Evolutionary conservation across 2,888 invertebrate species (phyloP).

Genomic region (Oscheius sp.): DNA sequence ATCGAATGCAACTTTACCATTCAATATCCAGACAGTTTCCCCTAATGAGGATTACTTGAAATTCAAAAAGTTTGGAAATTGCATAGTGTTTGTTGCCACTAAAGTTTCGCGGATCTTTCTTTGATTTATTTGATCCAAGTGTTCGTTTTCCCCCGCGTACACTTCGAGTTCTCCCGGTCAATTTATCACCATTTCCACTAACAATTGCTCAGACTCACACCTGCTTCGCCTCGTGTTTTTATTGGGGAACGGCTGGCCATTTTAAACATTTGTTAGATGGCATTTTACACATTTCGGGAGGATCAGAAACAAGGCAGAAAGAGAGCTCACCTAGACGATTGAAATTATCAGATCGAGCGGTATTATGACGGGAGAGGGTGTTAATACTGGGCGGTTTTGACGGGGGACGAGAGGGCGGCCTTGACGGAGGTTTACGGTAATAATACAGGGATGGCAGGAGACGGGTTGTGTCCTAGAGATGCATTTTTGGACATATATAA

Average conservation of each 20-base stretch:
- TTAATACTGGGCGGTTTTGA: constrained; percentile 52
- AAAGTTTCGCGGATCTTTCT: neutral
- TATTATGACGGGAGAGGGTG: constrained; percentile 55
- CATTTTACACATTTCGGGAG: neutral
- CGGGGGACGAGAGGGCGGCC: constrained; percentile 56
- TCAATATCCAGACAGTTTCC: no score
- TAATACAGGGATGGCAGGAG: constrained; percentile 44
- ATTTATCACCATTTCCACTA: constrained; percentile 14
- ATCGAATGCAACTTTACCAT: no score
- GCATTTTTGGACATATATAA: no score
- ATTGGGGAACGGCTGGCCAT: neutral
- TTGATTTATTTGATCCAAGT: neutral
- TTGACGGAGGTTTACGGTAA: constrained; percentile 55
- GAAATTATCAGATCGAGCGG: constrained; percentile 39
- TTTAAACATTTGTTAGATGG: neutral
- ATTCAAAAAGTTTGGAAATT: no score
- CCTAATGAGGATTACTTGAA: no score
- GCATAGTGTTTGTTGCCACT: no score
- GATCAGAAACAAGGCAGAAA: neutral
- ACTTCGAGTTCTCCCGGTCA: neutral
- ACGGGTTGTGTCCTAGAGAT: constrained; percentile 15
- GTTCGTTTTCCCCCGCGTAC: neutral
- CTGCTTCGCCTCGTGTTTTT: constrained; percentile 11
- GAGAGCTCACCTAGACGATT: neutral
- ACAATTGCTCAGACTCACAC: constrained; percentile 16